These are phyloP conservation scores for Jordanella pulchra DNA, from an alignment of 2,797 vertebrate species.

Conservation along the genomic window DNA sequence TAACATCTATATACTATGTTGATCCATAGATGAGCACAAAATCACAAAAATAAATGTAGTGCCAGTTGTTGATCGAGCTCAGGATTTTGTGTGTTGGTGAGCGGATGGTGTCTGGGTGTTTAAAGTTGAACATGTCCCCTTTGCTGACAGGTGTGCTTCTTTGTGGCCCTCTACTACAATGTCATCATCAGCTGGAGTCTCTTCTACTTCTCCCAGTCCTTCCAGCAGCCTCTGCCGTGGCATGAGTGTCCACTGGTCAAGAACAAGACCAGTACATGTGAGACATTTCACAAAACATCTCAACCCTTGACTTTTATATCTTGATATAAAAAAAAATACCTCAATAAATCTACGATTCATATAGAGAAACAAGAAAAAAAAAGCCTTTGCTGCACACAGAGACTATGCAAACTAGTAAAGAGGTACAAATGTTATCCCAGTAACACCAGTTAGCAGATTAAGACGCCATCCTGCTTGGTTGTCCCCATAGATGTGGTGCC, in stretches of 20 bases:
- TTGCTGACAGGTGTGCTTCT: conserved; percentile 89
- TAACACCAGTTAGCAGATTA: too few species aligned
- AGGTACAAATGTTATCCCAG: too few species aligned
- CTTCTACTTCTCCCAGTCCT: conserved; percentile 98
- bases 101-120: neutral
- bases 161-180: conserved; percentile 98
- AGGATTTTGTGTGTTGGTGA: too few species aligned
- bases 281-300: too few species aligned
- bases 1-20: neutral
- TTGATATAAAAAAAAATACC: too few species aligned
- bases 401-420: too few species aligned
- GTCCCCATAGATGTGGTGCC: conserved; percentile 85
- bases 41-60: neutral
- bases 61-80: neutral
- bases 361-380: too few species aligned
- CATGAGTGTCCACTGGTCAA: conserved; percentile 93
- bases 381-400: too few species aligned
- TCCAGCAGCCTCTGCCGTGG: conserved; percentile 96
- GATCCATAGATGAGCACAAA: too few species aligned
- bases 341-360: too few species aligned
- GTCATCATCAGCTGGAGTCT: conserved; percentile 98
- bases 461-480: neutral
- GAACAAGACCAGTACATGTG: conserved; percentile 89
- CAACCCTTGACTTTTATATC: too few species aligned
- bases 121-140: conserved; percentile 5